Conservation (phyloP, 2,888 invertebrate genomes). For the Gasteruption jaculator region DNA sequence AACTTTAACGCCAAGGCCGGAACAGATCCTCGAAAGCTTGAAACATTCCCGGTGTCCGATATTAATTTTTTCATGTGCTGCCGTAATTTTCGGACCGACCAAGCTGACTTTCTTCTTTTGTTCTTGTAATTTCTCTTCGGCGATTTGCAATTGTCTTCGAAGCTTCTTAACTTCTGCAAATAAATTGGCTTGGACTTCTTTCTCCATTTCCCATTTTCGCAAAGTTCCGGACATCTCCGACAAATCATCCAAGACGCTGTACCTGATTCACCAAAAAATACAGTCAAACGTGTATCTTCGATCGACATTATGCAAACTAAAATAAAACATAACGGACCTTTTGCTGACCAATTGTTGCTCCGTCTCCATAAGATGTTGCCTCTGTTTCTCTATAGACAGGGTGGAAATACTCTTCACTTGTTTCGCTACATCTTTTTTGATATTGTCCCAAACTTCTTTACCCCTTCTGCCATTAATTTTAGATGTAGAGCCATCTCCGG, state of each 20-base stretch:
- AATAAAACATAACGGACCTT: constrained; percentile 30
- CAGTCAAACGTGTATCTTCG: neutral
- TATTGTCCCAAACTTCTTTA: constrained; percentile 26
- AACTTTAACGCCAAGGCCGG: constrained; percentile 37
- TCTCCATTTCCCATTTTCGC: constrained; percentile 43
- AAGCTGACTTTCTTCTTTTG: constrained; percentile 37
- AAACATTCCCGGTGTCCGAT: constrained; percentile 41
- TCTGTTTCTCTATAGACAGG: constrained; percentile 28
- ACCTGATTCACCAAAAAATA: constrained; percentile 27
- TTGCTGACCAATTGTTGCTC: constrained; percentile 39
- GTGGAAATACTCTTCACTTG: constrained; percentile 28
- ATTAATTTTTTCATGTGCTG: constrained; percentile 38
- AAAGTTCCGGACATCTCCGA: constrained; percentile 42
- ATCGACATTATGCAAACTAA: constrained; percentile 3
- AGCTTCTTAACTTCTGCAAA: constrained; percentile 38
- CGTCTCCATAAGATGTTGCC: constrained; percentile 27
- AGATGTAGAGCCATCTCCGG: neutral
- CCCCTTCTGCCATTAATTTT: neutral
- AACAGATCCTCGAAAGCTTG: constrained; percentile 41
- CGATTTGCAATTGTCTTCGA: constrained; percentile 35
- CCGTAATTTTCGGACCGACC: constrained; percentile 37
- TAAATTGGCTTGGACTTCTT: constrained; percentile 36
- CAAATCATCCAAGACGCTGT: constrained; percentile 43
- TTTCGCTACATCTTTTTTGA: constrained; percentile 28
- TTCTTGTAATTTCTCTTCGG: constrained; percentile 36